phyloP scores from a whole-genome alignment of 2,113 vertebrate species.

The Cinclus mexicanus region DNA sequence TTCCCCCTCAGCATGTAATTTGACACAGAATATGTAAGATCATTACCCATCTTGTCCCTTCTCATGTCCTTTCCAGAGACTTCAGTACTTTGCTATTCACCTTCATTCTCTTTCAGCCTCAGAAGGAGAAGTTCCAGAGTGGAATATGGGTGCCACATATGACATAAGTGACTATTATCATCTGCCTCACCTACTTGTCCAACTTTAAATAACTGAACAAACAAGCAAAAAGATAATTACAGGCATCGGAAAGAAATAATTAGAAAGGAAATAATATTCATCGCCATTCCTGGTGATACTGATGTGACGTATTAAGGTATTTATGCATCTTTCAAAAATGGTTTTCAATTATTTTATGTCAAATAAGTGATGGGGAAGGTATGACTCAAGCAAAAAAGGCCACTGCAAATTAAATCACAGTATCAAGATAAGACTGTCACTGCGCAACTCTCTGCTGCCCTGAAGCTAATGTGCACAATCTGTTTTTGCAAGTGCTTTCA shows the following conservation, averaged over 20 bases:
- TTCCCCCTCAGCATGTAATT: background rate
- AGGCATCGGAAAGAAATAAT: background rate
- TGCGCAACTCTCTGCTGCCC: background rate
- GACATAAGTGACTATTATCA: background rate
- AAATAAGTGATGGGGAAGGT: background rate
- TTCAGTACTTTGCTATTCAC: background rate
- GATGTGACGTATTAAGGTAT: background rate
- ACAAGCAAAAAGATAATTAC: background rate
- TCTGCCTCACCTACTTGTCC: background rate
- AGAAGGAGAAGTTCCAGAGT: background rate
- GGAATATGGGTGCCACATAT: background rate
- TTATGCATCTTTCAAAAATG: background rate
- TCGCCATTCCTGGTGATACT: background rate
- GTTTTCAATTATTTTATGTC: background rate
- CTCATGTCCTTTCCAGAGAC: background rate
- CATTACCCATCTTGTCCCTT: background rate
- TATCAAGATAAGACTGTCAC: background rate
- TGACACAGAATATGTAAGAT: background rate
- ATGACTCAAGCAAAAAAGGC: background rate
- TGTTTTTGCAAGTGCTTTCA: slow-evolving; percentile 2
- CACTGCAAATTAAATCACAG: background rate
- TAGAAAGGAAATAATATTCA: background rate
- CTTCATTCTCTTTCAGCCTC: background rate
- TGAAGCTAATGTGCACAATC: background rate
- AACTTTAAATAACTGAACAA: background rate